These are phyloP conservation scores for Philotrypesis tridentata DNA, from an alignment of 1,140 invertebrate genomes.

Conservation along the genomic window DNA sequence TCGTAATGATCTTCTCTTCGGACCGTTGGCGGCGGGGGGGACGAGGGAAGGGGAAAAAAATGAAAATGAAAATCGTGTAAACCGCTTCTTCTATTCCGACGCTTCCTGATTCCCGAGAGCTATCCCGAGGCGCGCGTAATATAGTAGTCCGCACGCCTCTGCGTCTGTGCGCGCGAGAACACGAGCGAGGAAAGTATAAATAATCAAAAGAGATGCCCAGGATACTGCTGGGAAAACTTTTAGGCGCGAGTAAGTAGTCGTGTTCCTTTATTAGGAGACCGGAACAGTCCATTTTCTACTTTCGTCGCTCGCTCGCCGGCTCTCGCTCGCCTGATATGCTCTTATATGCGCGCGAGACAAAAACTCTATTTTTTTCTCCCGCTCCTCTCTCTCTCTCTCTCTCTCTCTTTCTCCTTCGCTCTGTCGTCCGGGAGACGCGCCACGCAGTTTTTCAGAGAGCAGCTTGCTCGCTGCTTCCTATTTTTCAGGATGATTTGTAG, in stretches of 20 bases:
- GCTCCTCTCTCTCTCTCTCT: too few relatives aligned
- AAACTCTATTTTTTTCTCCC: too few relatives aligned
- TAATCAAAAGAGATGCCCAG: not conserved
- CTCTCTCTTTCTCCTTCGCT: too few relatives aligned
- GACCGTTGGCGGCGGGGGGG: not conserved
- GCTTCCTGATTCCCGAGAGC: conserved; percentile 23
- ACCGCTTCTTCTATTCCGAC: conserved; percentile 19
- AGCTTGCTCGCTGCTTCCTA: too few relatives aligned
- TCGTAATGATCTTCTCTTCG: conserved; percentile 15
- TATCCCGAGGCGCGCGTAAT: not conserved
- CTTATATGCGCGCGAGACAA: too few relatives aligned
- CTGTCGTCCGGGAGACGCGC: too few relatives aligned
- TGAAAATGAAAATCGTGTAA: conserved; percentile 36
- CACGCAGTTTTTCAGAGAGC: too few relatives aligned
- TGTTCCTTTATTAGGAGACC: conserved; percentile 2
- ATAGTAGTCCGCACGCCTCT: too few relatives aligned
- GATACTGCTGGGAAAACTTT: conserved; percentile 28
- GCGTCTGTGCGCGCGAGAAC: not conserved
- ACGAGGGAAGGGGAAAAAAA: too few relatives aligned
- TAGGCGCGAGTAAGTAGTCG: not conserved
- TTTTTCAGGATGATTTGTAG: not conserved
- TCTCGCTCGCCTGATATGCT: too few relatives aligned
- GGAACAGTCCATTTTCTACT: conserved; percentile 27
- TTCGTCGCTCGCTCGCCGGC: too few relatives aligned
- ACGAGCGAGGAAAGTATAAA: conserved; percentile 20